Evolutionary conservation across 2,113 vertebrate genomes (phyloP).

Genomic region (Notiomystis cincta): DNA sequence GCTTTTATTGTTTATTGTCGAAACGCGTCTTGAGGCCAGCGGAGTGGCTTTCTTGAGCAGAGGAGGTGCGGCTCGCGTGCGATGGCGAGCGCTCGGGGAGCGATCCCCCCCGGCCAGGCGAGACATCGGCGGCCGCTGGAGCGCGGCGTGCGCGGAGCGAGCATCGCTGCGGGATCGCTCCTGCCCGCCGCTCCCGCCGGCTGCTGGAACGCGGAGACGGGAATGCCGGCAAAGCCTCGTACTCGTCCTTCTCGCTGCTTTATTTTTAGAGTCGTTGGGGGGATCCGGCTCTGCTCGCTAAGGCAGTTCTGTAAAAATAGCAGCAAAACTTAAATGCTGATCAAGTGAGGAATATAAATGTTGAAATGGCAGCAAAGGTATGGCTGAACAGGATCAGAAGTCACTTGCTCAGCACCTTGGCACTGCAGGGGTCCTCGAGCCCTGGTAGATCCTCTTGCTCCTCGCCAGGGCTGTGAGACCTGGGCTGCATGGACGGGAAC

Average conservation of each 20-base stretch:
- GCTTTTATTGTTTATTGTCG: background rate
- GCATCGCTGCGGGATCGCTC: background rate
- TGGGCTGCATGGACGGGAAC: fast-evolving
- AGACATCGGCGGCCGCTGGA: background rate
- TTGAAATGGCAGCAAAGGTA: background rate
- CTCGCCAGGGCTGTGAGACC: background rate
- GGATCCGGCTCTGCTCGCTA: background rate
- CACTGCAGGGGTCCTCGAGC: background rate
- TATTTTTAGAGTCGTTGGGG: background rate
- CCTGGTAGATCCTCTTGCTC: background rate
- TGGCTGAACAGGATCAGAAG: background rate
- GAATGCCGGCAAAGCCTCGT: fast-evolving
- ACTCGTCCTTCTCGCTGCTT: fast-evolving
- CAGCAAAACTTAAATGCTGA: background rate
- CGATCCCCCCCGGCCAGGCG: background rate
- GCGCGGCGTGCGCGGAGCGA: background rate
- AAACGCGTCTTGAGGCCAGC: fast-evolving
- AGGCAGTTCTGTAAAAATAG: background rate
- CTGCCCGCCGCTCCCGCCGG: background rate
- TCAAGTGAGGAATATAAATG: fast-evolving
- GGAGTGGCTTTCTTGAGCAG: fast-evolving
- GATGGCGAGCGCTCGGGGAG: background rate
- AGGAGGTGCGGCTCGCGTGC: background rate
- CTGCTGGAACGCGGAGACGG: background rate
- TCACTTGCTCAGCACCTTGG: background rate